phyloP scores from a whole-genome alignment of 2,113 vertebrate genomes.

The Crotalus helleri region DNA sequence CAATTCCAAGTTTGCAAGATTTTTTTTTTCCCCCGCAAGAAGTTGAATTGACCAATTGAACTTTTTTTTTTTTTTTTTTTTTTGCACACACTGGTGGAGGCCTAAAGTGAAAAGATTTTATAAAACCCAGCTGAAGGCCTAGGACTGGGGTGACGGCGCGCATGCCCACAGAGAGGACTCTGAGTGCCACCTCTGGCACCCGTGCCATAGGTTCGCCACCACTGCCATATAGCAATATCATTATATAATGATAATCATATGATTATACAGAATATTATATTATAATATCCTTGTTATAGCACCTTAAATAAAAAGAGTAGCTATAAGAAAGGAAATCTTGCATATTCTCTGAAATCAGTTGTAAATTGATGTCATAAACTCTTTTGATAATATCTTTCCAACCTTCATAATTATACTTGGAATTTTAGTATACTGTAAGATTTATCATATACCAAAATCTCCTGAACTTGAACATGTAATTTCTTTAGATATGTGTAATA shows the following conservation, averaged over 20 bases:
- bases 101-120: too few species aligned
- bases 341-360: background rate
- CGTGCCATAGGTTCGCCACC: too few species aligned
- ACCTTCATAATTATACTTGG: background rate
- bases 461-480: background rate
- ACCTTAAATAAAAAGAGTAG: background rate
- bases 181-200: too few species aligned
- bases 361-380: background rate
- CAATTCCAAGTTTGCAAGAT: too few species aligned
- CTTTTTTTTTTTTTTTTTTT: too few species aligned
- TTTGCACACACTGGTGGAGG: too few species aligned
- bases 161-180: too few species aligned
- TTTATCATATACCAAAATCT: background rate
- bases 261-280: background rate
- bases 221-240: background rate
- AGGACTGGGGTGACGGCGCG: too few species aligned
- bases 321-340: background rate
- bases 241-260: background rate
- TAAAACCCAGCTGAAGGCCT: too few species aligned
- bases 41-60: too few species aligned
- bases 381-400: background rate
- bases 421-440: background rate
- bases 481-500: background rate
- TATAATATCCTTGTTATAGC: background rate
- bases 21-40: too few species aligned